These are phyloP conservation scores for Zaprionus ghesquierei DNA, from an alignment of 1,140 invertebrate species.

Conservation along the genomic window DNA sequence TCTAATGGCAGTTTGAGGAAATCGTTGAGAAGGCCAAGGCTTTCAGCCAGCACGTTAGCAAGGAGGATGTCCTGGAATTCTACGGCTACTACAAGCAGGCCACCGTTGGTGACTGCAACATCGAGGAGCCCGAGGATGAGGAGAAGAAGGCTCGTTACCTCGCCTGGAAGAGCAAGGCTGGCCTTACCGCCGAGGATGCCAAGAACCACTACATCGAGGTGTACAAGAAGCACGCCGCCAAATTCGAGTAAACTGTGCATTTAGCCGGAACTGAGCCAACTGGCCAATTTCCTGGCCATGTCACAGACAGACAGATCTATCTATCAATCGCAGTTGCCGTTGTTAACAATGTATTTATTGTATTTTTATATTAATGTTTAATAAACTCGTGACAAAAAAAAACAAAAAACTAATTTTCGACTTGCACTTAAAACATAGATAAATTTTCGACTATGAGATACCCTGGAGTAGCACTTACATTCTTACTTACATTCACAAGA, in stretches of 20 bases:
- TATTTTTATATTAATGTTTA: conserved; percentile 45
- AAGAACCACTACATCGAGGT: conserved; percentile 93
- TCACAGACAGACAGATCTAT: background rate
- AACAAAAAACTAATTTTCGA: background rate
- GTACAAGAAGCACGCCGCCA: conserved; percentile 86
- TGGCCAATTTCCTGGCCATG: background rate
- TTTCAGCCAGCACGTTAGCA: conserved; percentile 89
- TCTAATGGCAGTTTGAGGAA: conserved; percentile 67
- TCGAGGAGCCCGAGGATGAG: conserved; percentile 93
- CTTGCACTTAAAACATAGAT: background rate
- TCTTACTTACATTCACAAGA: no score
- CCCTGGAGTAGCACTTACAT: background rate
- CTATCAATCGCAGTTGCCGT: conserved; percentile 9
- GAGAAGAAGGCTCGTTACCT: conserved; percentile 99
- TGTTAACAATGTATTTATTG: conserved; percentile 46
- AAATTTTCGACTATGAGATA: background rate
- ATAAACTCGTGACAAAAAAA: conserved; percentile 28
- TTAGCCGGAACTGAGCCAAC: conserved; percentile 1
- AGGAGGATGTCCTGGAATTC: conserved; percentile 92
- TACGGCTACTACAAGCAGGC: conserved; percentile 96
- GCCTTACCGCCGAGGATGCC: conserved; percentile 90
- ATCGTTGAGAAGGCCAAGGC: conserved; percentile 88
- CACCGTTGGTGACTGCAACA: conserved; percentile 92
- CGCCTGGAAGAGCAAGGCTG: conserved; percentile 93
- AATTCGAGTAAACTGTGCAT: conserved; percentile 61